phyloP scores from a whole-genome alignment of 2,797 vertebrate species.

The Periophthalmus magnuspinnatus region DNA sequence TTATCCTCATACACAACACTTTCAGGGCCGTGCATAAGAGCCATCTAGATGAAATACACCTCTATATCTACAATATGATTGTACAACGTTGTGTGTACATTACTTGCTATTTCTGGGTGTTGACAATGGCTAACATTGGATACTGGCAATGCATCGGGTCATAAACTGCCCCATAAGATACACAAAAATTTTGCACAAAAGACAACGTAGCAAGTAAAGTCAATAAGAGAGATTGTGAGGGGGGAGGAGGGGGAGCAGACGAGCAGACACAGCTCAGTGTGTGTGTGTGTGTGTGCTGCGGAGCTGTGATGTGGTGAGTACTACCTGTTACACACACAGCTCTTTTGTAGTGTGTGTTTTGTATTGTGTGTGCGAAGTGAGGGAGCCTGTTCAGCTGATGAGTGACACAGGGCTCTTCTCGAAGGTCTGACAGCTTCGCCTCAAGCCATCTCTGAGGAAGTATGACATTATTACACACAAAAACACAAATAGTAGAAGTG shows the following conservation, averaged over 20 bases:
- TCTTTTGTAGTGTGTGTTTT: no score
- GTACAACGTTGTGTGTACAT: no score
- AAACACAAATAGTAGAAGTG: slow-evolving; percentile 13
- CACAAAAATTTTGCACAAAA: background rate
- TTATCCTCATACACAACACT: no score
- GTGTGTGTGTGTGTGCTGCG: slow-evolving; percentile 46
- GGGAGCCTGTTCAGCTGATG: slow-evolving; percentile 62
- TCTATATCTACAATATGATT: background rate
- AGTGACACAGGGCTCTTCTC: slow-evolving; percentile 51
- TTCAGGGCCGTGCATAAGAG: background rate
- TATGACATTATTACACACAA: slow-evolving; percentile 38
- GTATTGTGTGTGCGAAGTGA: slow-evolving; percentile 51
- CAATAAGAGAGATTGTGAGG: no score
- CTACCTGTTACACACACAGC: slow-evolving; percentile 51
- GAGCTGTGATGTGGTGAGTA: slow-evolving; percentile 55
- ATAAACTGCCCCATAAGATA: no score
- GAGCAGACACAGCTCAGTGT: slow-evolving; percentile 58
- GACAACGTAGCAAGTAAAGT: background rate
- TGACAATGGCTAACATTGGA: background rate
- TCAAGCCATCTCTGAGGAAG: slow-evolving; percentile 35
- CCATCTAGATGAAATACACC: background rate
- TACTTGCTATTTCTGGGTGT: no score
- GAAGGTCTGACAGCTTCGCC: slow-evolving; percentile 52
- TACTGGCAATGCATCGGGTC: background rate
- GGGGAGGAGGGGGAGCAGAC: slow-evolving; percentile 28